These are phyloP conservation scores for Callimorpha dominula DNA, from an alignment of 2,888 invertebrate species.

Conservation along the genomic window DNA sequence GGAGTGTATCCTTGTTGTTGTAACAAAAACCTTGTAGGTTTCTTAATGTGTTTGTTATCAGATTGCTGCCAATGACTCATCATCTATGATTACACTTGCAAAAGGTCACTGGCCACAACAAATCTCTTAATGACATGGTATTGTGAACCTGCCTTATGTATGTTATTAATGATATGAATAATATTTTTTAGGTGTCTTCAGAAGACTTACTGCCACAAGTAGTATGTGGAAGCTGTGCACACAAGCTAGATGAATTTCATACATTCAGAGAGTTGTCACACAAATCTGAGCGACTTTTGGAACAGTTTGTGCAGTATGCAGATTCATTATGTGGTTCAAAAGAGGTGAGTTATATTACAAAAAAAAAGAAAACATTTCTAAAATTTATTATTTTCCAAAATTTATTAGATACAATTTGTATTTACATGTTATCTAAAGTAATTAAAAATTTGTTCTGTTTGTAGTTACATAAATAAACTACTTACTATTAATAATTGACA, in stretches of 20 bases:
- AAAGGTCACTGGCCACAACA: conserved; percentile 83
- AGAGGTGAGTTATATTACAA: conserved; percentile 84
- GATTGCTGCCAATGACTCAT: conserved; percentile 77
- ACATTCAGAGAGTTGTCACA: conserved; percentile 92
- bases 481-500: conserved; percentile 27
- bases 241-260: conserved; percentile 91
- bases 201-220: conserved; percentile 92
- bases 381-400: conserved; percentile 34
- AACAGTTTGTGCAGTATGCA: conserved; percentile 91
- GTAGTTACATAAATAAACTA: conserved; percentile 33
- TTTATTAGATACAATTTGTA: conserved; percentile 42
- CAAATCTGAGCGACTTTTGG: conserved; percentile 91
- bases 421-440: conserved; percentile 53
- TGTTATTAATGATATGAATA: conserved; percentile 56
- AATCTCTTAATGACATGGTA: conserved; percentile 66
- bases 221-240: conserved; percentile 92
- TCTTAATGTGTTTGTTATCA: conserved; percentile 70
- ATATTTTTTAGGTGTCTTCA: conserved; percentile 89
- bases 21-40: conserved; percentile 51
- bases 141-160: conserved; percentile 61
- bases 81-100: conserved; percentile 78
- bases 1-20: conserved; percentile 46
- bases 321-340: conserved; percentile 88
- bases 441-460: conserved; percentile 35
- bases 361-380: conserved; percentile 15